Evolutionary conservation across 2,797 vertebrate genomes (phyloP).

Genomic region (Labeo calbasu): DNA sequence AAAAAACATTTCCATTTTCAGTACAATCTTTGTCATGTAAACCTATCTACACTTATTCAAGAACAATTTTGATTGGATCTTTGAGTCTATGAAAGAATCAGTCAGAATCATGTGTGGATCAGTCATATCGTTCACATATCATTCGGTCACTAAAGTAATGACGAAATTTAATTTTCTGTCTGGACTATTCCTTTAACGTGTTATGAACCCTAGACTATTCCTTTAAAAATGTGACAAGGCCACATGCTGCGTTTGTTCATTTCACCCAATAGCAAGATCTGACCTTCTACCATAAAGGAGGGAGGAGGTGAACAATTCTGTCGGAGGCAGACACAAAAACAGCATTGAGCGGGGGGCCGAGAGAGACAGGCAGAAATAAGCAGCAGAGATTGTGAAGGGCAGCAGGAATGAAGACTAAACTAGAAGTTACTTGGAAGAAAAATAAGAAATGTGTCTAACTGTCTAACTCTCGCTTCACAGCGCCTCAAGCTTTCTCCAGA

Average conservation of each 20-base stretch:
- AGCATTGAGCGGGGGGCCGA: constrained; percentile 11
- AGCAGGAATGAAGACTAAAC: constrained; percentile 10
- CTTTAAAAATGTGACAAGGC: constrained; percentile 26
- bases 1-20: neutral
- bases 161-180: too few species aligned
- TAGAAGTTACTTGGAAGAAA: neutral
- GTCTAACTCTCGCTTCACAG: constrained; percentile 14
- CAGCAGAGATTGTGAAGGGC: constrained; percentile 26
- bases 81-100: neutral
- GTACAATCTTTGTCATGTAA: neutral
- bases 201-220: neutral
- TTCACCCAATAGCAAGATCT: constrained; percentile 17
- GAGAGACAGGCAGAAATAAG: constrained; percentile 4
- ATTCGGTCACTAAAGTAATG: neutral
- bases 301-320: constrained; percentile 12
- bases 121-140: neutral
- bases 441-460: neutral
- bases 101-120: neutral
- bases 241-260: constrained; percentile 7
- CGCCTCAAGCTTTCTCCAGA: constrained; percentile 6
- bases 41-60: neutral
- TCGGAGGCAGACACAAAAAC: constrained; percentile 33
- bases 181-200: neutral
- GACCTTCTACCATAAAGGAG: constrained; percentile 29
- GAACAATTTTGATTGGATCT: neutral